Evolutionary conservation across 2,888 invertebrate species (phyloP).

Genomic region (Perizoma flavofasciatum): DNA sequence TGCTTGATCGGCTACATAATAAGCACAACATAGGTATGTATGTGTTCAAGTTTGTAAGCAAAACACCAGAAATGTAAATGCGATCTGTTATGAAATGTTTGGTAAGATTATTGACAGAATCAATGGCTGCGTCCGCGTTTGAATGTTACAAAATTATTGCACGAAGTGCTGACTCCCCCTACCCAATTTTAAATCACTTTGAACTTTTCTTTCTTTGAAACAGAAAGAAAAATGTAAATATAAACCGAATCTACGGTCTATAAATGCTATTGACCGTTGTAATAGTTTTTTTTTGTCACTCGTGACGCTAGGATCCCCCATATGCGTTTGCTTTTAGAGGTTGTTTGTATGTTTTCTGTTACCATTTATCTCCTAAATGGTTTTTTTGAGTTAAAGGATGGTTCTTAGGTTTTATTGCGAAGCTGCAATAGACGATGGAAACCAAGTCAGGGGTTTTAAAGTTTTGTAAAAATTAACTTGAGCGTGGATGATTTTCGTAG

Average conservation of each 20-base stretch:
- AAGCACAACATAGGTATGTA: too few species aligned
- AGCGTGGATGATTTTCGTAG: too few species aligned
- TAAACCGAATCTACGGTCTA: background rate
- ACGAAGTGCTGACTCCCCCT: constrained; percentile 5
- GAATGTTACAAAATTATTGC: constrained; percentile 34
- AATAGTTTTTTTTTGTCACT: constrained; percentile 15
- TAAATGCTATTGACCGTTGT: constrained; percentile 15
- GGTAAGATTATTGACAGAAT: constrained; percentile 47
- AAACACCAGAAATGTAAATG: constrained; percentile 13
- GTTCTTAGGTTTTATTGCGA: too few species aligned
- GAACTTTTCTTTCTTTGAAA: background rate
- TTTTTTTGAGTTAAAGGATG: too few species aligned
- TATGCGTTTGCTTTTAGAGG: too few species aligned
- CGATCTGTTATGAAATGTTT: constrained; percentile 46
- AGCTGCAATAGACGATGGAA: too few species aligned
- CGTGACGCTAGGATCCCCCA: constrained; percentile 2
- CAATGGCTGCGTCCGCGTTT: constrained; percentile 38
- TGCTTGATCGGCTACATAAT: too few species aligned
- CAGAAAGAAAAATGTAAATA: background rate
- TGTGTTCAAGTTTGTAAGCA: too few species aligned
- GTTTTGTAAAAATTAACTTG: too few species aligned
- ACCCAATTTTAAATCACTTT: constrained; percentile 1
- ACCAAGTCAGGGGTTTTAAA: too few species aligned
- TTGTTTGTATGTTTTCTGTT: too few species aligned
- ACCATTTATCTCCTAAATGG: too few species aligned